A percentile compares a stretch with the other conserved stretches of the same genome.
These are phyloP conservation scores for Pandemis cinnamomeana DNA, from an alignment of 2,888 invertebrate species.

Conservation along the genomic window DNA sequence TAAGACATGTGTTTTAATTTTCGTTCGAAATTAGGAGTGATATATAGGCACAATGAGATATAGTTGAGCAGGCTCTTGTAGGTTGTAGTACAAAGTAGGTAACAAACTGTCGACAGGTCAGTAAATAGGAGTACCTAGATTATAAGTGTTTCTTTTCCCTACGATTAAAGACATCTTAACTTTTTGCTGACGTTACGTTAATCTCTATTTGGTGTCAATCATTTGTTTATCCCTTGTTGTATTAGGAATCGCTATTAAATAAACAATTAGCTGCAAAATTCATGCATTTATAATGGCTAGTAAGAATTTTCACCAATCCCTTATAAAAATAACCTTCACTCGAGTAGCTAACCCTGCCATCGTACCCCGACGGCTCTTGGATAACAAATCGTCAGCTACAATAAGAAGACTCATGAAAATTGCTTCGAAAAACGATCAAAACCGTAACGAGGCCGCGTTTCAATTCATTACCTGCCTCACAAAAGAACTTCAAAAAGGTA, in stretches of 20 bases:
- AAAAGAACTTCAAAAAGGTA: conserved; percentile 76
- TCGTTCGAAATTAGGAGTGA: not conserved
- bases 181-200: not conserved
- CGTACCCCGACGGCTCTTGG: conserved; percentile 10
- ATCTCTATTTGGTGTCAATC: too few species aligned
- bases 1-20: not conserved
- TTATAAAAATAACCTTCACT: not conserved
- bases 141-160: too few species aligned
- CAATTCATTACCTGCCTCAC: conserved; percentile 63
- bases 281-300: not conserved
- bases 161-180: too few species aligned
- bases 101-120: too few species aligned
- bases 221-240: too few species aligned
- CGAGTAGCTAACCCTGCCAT: not conserved
- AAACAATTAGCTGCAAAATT: not conserved
- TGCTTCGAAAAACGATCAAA: conserved; percentile 47
- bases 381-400: conserved; percentile 36
- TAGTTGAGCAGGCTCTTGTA: not conserved
- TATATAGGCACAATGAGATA: not conserved
- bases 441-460: conserved; percentile 51
- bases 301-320: not conserved
- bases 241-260: too few species aligned
- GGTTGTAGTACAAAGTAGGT: too few species aligned
- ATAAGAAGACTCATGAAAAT: conserved; percentile 41
- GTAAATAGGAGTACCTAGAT: too few species aligned